These are phyloP conservation scores for Reticulitermes speratus DNA, from an alignment of 1,140 invertebrate genomes.

Conservation along the genomic window DNA sequence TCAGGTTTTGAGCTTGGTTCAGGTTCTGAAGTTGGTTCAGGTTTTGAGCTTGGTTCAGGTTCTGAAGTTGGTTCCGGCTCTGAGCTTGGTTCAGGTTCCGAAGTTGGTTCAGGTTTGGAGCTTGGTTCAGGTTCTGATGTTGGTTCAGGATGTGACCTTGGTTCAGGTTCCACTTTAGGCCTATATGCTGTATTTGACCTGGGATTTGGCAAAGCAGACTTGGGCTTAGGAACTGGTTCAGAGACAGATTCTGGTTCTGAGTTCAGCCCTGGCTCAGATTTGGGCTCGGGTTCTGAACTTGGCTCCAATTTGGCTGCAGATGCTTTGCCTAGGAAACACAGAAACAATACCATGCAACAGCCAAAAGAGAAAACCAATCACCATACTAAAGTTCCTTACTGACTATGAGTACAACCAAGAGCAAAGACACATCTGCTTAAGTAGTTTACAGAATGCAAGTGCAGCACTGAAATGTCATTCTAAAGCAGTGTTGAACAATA, in stretches of 20 bases:
- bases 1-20: constrained; percentile 36
- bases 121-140: constrained; percentile 44
- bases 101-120: constrained; percentile 42
- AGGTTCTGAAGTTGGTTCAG: constrained; percentile 42
- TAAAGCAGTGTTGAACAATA: too few relatives aligned
- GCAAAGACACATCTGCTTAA: not conserved
- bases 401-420: not conserved
- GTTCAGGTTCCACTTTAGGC: constrained; percentile 43
- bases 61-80: constrained; percentile 42
- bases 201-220: constrained; percentile 46
- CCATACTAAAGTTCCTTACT: not conserved
- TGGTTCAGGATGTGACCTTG: constrained; percentile 45
- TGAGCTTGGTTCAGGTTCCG: constrained; percentile 45
- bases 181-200: constrained; percentile 50
- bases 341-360: constrained; percentile 49
- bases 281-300: constrained; percentile 46
- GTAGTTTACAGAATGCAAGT: too few relatives aligned
- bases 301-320: constrained; percentile 43
- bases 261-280: constrained; percentile 45
- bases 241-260: constrained; percentile 48
- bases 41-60: constrained; percentile 41
- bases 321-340: constrained; percentile 52
- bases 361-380: constrained; percentile 47
- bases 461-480: too few relatives aligned
- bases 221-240: constrained; percentile 45